Conservation (phyloP, 2,113 vertebrate genomes). For the Platanista minor region DNA sequence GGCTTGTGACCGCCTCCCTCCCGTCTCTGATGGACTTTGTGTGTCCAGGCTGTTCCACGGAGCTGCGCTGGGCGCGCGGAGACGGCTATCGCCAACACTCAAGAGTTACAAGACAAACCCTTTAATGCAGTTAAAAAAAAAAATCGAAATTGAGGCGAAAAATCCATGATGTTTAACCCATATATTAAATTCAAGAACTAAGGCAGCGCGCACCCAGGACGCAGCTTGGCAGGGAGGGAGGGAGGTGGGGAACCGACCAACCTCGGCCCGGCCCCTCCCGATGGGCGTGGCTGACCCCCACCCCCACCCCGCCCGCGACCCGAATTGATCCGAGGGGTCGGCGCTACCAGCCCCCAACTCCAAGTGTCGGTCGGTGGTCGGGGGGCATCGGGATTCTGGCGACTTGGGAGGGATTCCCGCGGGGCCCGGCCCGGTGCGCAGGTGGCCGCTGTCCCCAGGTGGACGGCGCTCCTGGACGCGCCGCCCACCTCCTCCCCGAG, state of each 20-base stretch:
- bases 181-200: background rate
- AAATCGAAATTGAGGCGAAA: background rate
- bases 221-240: too few species aligned
- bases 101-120: background rate
- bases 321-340: too few species aligned
- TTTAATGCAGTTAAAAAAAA: background rate
- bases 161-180: background rate
- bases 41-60: background rate
- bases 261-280: too few species aligned
- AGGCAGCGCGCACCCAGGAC: background rate
- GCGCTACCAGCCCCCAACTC: background rate
- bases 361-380: background rate
- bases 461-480: background rate
- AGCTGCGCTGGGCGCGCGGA: fast-evolving
- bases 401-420: background rate
- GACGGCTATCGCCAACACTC: background rate
- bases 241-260: background rate
- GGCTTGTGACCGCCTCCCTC: background rate
- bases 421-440: background rate
- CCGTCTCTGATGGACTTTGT: too few species aligned
- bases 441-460: fast-evolving
- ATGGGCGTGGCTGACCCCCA: too few species aligned
- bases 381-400: background rate
- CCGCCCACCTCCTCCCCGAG: background rate
- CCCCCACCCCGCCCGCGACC: too few species aligned